Conservation (phyloP, 2,113 vertebrate species). For the Nestor notabilis region DNA sequence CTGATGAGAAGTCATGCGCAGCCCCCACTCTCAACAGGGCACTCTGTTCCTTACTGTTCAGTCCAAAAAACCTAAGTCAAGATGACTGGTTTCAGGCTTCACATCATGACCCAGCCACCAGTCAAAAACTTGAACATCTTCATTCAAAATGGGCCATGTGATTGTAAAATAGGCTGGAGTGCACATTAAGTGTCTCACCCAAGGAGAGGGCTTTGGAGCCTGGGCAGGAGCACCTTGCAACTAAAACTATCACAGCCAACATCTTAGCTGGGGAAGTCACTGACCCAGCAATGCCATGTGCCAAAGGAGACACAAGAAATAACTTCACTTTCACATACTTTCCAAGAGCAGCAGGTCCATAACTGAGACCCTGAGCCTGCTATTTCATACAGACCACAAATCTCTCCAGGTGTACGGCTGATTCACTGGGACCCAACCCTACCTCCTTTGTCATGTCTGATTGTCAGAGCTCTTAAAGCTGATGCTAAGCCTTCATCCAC, state of each 20-base stretch:
- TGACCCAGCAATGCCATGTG: not conserved
- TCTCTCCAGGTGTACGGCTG: accelerated
- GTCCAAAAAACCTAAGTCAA: not conserved
- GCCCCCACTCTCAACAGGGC: not conserved
- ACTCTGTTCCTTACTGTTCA: not conserved
- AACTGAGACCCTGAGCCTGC: not conserved
- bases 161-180: not conserved
- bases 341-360: not conserved
- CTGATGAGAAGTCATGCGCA: not conserved
- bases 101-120: not conserved
- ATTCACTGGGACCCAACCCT: not conserved
- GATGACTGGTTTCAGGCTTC: not conserved
- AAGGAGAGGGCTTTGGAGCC: not conserved
- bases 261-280: not conserved
- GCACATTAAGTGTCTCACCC: not conserved
- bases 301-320: not conserved
- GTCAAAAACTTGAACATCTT: not conserved
- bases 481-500: not conserved
- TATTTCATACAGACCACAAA: not conserved
- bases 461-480: not conserved
- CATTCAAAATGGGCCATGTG: not conserved
- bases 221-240: not conserved
- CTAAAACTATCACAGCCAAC: not conserved
- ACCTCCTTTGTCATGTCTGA: accelerated
- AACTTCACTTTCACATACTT: not conserved